phyloP scores from a whole-genome alignment of 2,797 vertebrate species.

The Aldrovandia affinis region DNA sequence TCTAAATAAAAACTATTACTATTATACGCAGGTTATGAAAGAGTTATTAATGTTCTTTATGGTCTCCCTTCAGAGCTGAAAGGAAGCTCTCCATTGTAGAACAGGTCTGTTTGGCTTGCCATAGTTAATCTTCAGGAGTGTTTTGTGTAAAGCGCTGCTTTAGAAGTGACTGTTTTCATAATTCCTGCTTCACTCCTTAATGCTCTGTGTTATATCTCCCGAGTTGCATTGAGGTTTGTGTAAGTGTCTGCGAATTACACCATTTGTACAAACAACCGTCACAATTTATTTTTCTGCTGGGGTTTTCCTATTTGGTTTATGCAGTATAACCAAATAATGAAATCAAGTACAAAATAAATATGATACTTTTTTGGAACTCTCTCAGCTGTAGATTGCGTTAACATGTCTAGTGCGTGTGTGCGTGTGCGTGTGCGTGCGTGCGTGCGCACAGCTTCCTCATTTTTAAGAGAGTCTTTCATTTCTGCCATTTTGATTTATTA shows the following conservation, averaged over 20 bases:
- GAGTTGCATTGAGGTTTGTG: conserved; percentile 42
- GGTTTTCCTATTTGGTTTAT: conserved; percentile 7
- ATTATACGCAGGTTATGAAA: conserved; percentile 74
- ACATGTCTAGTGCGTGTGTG: conserved; percentile 21
- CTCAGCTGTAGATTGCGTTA: conserved; percentile 37
- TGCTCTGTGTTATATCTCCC: conserved; percentile 42
- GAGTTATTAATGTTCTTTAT: conserved; percentile 78
- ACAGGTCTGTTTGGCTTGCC: conserved; percentile 55
- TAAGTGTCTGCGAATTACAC: conserved; percentile 38
- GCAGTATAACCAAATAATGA: background rate
- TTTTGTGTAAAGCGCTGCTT: conserved; percentile 53
- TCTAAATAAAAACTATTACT: conserved; percentile 69
- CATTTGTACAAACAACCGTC: conserved; percentile 48
- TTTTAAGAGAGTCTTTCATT: conserved; percentile 69
- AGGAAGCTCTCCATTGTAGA: conserved; percentile 71
- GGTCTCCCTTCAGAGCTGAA: conserved; percentile 69
- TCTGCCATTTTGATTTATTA: conserved; percentile 95
- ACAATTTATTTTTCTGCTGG: background rate
- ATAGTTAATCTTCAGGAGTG: conserved; percentile 64
- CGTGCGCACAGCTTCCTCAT: background rate
- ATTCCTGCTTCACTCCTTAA: conserved; percentile 38
- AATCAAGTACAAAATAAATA: conserved; percentile 31
- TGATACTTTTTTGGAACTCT: conserved; percentile 11
- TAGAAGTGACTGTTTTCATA: conserved; percentile 56
- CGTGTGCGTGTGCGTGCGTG: conserved; percentile 29